Evolutionary conservation across 2,113 vertebrate genomes (phyloP).

Genomic region (Origma solitaria): DNA sequence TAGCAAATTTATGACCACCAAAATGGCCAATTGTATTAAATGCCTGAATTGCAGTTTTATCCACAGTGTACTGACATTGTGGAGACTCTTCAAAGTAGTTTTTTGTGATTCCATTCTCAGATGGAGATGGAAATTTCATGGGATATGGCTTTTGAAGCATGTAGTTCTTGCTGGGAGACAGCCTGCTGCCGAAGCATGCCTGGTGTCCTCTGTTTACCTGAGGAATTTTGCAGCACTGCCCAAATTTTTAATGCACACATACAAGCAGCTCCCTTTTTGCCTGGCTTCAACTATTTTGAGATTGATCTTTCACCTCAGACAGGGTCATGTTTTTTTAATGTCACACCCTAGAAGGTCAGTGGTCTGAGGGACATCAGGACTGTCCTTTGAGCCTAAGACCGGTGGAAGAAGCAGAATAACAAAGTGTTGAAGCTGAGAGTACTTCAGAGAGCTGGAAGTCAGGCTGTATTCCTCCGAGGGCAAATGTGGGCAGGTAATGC

Average conservation of each 20-base stretch:
- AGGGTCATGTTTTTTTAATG: not conserved
- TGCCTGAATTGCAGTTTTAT: not conserved
- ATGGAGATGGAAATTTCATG: not conserved
- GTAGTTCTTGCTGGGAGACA: not conserved
- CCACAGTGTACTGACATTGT: not conserved
- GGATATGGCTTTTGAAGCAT: not conserved
- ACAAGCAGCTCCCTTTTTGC: not conserved
- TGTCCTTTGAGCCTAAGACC: not conserved
- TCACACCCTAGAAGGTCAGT: not conserved
- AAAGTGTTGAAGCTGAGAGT: not conserved
- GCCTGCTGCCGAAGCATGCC: not conserved
- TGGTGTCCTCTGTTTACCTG: not conserved
- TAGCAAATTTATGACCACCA: not conserved
- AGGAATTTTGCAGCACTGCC: not conserved
- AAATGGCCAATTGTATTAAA: not conserved
- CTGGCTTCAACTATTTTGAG: not conserved
- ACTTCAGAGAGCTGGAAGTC: not conserved
- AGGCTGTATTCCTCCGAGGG: not conserved
- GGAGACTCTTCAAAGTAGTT: not conserved
- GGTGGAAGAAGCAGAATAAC: not conserved
- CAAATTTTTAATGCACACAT: not conserved
- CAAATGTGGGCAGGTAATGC: not conserved
- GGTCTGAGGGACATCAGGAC: not conserved
- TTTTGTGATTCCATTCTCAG: not conserved
- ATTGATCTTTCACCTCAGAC: not conserved